phyloP scores from a whole-genome alignment of 2,888 invertebrate species.

The Schizaphis graminum region DNA sequence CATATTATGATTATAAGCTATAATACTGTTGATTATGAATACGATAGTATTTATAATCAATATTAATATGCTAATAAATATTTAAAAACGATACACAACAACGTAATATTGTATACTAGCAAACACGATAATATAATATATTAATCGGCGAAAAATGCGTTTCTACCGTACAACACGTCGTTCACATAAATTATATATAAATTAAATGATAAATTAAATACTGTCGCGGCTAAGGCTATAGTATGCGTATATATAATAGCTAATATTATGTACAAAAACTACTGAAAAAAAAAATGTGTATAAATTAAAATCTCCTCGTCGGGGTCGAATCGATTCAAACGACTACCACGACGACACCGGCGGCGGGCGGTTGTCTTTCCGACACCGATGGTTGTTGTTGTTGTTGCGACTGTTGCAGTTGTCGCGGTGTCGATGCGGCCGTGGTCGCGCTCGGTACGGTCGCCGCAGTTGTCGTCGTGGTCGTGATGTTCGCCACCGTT shows the following conservation, averaged over 20 bases:
- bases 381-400: not conserved
- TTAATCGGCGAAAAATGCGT: not conserved
- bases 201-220: conserved; percentile 39
- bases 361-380: conserved; percentile 8
- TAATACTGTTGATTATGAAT: no score
- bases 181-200: conserved; percentile 8
- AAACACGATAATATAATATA: not conserved
- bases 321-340: conserved; percentile 18
- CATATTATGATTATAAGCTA: not conserved
- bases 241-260: no score
- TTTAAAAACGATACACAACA: not conserved
- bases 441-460: not conserved
- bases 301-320: not conserved
- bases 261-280: not conserved
- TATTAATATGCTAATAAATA: no score
- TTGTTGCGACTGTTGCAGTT: not conserved
- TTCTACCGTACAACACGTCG: not conserved
- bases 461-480: not conserved
- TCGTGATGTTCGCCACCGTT: not conserved
- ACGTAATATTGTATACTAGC: not conserved
- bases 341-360: conserved; percentile 35
- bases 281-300: no score
- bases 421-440: not conserved
- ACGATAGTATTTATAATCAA: no score
- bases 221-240: not conserved